These are phyloP conservation scores for Octodon degus DNA, from an alignment of 2,113 vertebrate genomes.

Conservation along the genomic window DNA sequence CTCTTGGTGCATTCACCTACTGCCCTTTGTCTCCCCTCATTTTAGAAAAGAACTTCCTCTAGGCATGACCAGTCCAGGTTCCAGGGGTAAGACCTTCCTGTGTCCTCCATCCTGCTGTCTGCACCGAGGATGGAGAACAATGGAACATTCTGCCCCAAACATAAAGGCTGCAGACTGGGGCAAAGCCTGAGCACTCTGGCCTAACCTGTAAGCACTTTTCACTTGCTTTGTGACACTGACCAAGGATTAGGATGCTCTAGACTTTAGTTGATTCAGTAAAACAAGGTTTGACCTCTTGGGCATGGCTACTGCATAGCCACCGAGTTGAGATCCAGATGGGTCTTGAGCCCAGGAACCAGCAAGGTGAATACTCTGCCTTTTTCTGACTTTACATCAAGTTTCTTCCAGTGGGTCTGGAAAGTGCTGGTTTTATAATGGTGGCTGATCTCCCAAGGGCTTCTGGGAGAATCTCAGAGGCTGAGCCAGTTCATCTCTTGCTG, in stretches of 20 bases:
- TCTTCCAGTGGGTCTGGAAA: neutral
- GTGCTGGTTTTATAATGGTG: neutral
- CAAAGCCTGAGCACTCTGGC: neutral
- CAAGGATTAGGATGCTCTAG: neutral
- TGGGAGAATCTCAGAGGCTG: neutral
- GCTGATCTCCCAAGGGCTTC: neutral
- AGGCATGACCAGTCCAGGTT: too few relatives aligned
- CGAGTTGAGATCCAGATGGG: neutral
- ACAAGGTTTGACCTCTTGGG: neutral
- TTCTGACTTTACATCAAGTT: neutral
- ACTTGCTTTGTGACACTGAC: neutral
- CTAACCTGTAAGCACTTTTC: neutral
- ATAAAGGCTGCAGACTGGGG: neutral
- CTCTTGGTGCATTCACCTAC: neutral
- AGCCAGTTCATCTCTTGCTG: neutral
- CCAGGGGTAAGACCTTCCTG: neutral
- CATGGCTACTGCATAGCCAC: neutral
- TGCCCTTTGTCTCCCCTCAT: neutral
- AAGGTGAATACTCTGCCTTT: neutral
- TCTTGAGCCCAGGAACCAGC: neutral
- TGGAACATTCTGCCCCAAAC: neutral
- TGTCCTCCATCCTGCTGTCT: neutral
- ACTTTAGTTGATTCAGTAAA: neutral
- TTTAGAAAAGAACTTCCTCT: neutral
- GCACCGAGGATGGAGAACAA: neutral